These are phyloP conservation scores for Chanos chanos DNA, from an alignment of 2,797 vertebrate genomes.

Conservation along the genomic window DNA sequence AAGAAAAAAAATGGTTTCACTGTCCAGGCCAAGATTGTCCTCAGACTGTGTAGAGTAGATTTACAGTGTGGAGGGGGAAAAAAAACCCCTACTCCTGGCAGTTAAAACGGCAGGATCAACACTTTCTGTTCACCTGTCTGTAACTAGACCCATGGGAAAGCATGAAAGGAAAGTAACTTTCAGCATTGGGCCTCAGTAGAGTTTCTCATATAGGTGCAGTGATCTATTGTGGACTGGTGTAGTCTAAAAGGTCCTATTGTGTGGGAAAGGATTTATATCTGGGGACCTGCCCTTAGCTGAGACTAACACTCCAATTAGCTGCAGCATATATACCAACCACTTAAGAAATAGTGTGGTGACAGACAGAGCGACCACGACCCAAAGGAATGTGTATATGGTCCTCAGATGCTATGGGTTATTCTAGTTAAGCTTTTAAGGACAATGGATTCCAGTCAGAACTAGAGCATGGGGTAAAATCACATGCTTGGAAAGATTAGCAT, in stretches of 20 bases:
- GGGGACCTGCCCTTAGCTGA: no score
- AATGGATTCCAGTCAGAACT: background rate
- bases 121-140: background rate
- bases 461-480: background rate
- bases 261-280: no score
- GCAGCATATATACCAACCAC: no score
- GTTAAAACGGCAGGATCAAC: background rate
- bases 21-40: no score
- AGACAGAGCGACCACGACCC: constrained; percentile 2
- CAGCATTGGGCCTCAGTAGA: no score
- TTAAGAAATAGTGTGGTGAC: constrained; percentile 12
- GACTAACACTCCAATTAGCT: no score
- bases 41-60: constrained; percentile 59
- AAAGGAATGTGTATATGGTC: constrained; percentile 30
- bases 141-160: background rate
- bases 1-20: no score
- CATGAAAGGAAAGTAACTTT: background rate
- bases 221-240: no score
- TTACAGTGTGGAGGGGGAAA: constrained; percentile 13
- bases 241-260: no score
- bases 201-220: no score
- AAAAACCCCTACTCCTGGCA: constrained; percentile 1
- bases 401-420: constrained; percentile 8
- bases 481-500: constrained; percentile 6
- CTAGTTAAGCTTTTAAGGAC: constrained; percentile 6